These are phyloP conservation scores for Callospermophilus lateralis DNA, from an alignment of 2,113 vertebrate species.

Conservation along the genomic window DNA sequence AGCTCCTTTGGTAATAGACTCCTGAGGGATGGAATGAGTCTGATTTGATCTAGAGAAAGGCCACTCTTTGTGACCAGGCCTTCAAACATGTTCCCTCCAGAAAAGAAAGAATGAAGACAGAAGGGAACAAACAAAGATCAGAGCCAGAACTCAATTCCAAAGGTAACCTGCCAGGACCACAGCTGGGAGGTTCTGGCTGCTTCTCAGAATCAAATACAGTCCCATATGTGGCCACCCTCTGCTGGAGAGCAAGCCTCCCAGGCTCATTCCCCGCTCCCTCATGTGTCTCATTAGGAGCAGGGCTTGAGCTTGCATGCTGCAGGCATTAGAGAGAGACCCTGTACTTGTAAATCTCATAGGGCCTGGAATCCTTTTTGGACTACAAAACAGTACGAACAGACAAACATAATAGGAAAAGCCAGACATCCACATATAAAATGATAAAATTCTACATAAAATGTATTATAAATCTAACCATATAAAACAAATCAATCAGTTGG, in stretches of 20 bases:
- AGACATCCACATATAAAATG: constrained; percentile 7
- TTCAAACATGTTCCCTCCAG: not conserved
- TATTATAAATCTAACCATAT: not conserved
- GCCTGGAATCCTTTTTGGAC: not conserved
- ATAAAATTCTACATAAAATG: constrained; percentile 48
- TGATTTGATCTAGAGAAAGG: not conserved
- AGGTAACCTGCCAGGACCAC: not conserved
- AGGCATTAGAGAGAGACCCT: not conserved
- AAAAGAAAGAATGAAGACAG: not conserved
- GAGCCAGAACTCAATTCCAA: not conserved
- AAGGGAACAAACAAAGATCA: not conserved
- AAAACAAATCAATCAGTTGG: not conserved
- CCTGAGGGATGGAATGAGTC: constrained; percentile 3
- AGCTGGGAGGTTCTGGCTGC: not conserved
- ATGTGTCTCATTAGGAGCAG: not conserved
- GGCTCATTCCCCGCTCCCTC: not conserved
- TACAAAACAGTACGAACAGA: constrained; percentile 38
- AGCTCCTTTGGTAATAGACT: not conserved
- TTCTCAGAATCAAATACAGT: not conserved
- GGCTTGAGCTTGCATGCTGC: not conserved
- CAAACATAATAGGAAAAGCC: constrained; percentile 15
- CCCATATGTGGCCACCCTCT: not conserved
- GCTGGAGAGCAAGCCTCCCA: not conserved
- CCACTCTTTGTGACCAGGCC: constrained; percentile 27
- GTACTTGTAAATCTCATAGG: not conserved